Evolutionary conservation across 1,140 invertebrate genomes (phyloP), one percentile per base, ranked within the genome.

Genomic region (Pogonomyrmex barbatus): DNA sequence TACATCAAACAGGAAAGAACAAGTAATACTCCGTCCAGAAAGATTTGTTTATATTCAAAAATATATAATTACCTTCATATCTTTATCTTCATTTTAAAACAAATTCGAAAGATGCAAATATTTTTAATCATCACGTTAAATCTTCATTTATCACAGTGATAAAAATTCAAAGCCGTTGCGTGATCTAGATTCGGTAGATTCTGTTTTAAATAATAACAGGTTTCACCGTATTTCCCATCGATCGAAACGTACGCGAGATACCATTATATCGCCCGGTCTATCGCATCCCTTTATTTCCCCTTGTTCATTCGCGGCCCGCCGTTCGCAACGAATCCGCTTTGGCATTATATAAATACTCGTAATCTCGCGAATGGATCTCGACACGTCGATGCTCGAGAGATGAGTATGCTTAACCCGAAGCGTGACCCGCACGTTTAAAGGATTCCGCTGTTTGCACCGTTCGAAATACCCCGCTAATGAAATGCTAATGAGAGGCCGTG

Each of bases 401-500:
- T 56, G 58, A 87, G 67, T 81, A 52, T 60, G 81, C 71, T 73
- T 76, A 78, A 62, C 60, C 85, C 54, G 78, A 65, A 30, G 50
- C n/a, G 56, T 75, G 14, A 58, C 33, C 56, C 33, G 36, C 77
- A 62, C 75, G 77, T 75, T 87, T 79, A 85, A 73, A 85, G 75
- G 73, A 79, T 87, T 87, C 71, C 75, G 36, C 75, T 78, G 85
- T 77, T 83, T 81, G 65, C 73, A 52, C 83, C 85, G 58, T 79
- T 86, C 60, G 50, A 73, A 47, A 50, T 76, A 68, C 63, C 60
- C 33, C 33, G 63, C 78, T 88, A 88, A 87, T 88, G 85, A 87
- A 88, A 87, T 88, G 87, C 85, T 87, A 88, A 88, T 88, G 78
- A 71, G 71, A 81, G 77, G 52, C 54, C 87, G 30, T 70, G 54